Percentiles rank a stretch among this genome's conserved stretches.
These are phyloP conservation scores for Dendrocincla tyrannina DNA, from an alignment of 2,797 vertebrate genomes.

Conservation along the genomic window DNA sequence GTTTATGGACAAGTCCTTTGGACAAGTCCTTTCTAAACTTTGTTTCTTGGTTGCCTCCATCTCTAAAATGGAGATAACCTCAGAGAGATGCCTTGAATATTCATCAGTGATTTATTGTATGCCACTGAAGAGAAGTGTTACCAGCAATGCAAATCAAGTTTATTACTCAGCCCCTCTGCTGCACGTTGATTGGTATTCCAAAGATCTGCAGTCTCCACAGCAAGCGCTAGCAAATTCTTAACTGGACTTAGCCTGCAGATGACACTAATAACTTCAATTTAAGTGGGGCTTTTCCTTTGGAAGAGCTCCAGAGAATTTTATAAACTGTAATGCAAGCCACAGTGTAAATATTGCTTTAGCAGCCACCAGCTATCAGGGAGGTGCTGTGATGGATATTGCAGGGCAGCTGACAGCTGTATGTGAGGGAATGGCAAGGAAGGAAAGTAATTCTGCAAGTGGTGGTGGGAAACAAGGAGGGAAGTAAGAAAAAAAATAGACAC, in stretches of 20 bases:
- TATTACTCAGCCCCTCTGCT: not conserved
- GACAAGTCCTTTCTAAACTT: not conserved
- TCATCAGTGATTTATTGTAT: conserved; percentile 32
- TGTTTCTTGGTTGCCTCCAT: not conserved
- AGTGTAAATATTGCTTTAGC: conserved; percentile 2
- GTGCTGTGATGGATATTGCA: not conserved
- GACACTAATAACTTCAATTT: not conserved
- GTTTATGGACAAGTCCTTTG: not conserved
- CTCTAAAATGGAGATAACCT: conserved; percentile 45
- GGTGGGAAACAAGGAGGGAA: not conserved
- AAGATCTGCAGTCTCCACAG: not conserved
- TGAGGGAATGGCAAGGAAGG: not conserved
- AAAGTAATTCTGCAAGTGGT: not conserved
- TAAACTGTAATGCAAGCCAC: not conserved
- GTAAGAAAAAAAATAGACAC: not conserved
- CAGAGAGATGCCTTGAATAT: conserved; percentile 27
- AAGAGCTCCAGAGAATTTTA: conserved; percentile 21
- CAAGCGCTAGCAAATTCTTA: not conserved
- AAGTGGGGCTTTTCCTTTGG: conserved; percentile 23
- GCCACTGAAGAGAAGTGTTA: not conserved
- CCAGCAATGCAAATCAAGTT: conserved; percentile 23
- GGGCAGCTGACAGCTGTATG: not conserved
- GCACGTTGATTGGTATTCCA: not conserved
- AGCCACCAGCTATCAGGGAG: not conserved
- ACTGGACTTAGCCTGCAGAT: not conserved